phyloP scores from a whole-genome alignment of 2,888 invertebrate genomes.

The Drosophila testacea region DNA sequence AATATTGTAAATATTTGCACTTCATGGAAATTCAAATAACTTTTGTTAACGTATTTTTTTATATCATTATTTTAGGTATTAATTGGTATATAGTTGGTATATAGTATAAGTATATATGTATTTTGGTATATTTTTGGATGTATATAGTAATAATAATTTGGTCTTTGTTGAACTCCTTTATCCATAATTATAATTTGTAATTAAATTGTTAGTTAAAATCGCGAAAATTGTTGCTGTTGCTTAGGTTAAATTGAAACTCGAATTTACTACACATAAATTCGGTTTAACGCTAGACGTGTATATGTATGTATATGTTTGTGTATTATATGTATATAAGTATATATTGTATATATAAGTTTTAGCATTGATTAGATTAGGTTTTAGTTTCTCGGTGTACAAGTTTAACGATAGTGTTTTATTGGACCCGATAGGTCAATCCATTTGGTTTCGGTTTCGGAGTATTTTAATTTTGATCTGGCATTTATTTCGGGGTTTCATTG shows the following conservation, averaged over 20 bases:
- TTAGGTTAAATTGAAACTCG: constrained; percentile 73
- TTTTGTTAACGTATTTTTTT: constrained; percentile 51
- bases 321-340: constrained; percentile 34
- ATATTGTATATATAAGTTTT: constrained; percentile 46
- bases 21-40: constrained; percentile 55
- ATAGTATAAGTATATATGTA: constrained; percentile 35
- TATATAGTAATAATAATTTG: constrained; percentile 70
- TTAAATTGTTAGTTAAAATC: constrained; percentile 61
- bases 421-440: constrained; percentile 62
- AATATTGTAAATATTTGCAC: constrained; percentile 63
- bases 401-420: constrained; percentile 60
- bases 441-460: constrained; percentile 19
- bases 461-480: constrained; percentile 26
- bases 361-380: constrained; percentile 28
- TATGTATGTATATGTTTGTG: constrained; percentile 34
- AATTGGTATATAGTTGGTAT: constrained; percentile 24
- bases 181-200: constrained; percentile 53
- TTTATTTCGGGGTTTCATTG: constrained; percentile 15
- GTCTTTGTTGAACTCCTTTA: constrained; percentile 65
- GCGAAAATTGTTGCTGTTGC: constrained; percentile 75
- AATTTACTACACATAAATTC: constrained; percentile 73
- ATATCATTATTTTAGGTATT: constrained; percentile 32
- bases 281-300: constrained; percentile 71
- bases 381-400: constrained; percentile 69
- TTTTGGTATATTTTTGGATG: constrained; percentile 48